Evolutionary conservation across 2,797 vertebrate species (phyloP), one percentile per base, ranked within the genome.

Genomic region (Lophotriccus pileatus): DNA sequence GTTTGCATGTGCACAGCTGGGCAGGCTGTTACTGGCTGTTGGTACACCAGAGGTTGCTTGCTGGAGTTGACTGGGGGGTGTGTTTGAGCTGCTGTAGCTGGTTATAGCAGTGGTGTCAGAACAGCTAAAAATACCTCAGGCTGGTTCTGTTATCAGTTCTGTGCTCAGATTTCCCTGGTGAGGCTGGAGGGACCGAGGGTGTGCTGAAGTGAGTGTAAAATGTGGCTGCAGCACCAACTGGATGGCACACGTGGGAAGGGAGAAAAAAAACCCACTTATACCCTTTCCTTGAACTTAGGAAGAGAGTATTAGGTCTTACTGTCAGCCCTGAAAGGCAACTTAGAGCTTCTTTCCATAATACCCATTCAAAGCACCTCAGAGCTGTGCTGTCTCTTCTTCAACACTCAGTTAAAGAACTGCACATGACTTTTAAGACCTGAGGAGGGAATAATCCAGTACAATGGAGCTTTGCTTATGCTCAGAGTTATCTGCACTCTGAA

Each of bases 181-280:
- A 36, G 56, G 15, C 22, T 1, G 7, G 36, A 41, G 43, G 7
- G 19, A 2, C 46, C 1, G 1, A 62, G n/a, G n/a, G 25, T 0
- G 32, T 17, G 37, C 59, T 67, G 28, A 62, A 43, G 36, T 5
- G 44, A 43, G 18, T 28, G 34, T 50, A 34, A 47, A 37, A 20
- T 34, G 50, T n/a, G 47, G 30, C 47, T 44, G 46, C 49, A 12
- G 60, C 76, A 37, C 63, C 53, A 11, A 15, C 22, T 47, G 68
- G 64, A 9, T 43, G n/a, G 56, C 46, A 21, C 39, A 6, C 2
- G 0, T 67, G 39, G 41, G 2, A 34, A 44, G 50, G 66, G 49
- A 53, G 37, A 2, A 12, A 32, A 82, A 39, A 84, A 83, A 87
- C 52, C 1, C 68, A 41, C 25, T 64, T 49, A 4, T 27, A 8